phyloP scores from a whole-genome alignment of 1,140 invertebrate genomes.

The Trissolcus basalis region DNA sequence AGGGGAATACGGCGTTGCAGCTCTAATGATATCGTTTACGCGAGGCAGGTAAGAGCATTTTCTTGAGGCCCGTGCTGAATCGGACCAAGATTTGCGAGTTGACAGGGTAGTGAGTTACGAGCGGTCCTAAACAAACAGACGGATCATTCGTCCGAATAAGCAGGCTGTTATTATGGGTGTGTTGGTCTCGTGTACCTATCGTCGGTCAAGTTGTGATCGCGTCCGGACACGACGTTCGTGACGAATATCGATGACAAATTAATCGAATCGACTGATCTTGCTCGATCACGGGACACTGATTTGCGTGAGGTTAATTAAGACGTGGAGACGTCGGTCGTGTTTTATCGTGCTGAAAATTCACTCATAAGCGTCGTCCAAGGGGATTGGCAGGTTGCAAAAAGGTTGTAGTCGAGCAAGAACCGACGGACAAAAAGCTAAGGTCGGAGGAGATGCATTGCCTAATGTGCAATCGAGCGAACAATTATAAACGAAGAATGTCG shows the following conservation, averaged over 20 bases:
- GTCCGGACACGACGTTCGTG: no score
- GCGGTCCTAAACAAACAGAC: background rate
- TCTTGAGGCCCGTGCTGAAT: no score
- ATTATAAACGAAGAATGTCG: slow-evolving; percentile 57
- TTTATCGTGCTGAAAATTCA: slow-evolving; percentile 47
- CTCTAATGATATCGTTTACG: no score
- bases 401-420: slow-evolving; percentile 35
- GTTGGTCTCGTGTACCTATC: no score
- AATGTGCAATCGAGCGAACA: slow-evolving; percentile 58
- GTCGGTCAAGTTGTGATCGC: no score
- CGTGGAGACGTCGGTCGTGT: slow-evolving; percentile 19
- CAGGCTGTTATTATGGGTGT: no score
- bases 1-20: no score
- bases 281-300: slow-evolving; percentile 24
- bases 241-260: no score
- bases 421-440: slow-evolving; percentile 25
- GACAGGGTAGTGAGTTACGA: no score
- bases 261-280: no score
- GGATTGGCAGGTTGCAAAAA: slow-evolving; percentile 1
- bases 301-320: slow-evolving; percentile 44
- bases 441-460: slow-evolving; percentile 47
- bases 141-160: background rate
- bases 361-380: slow-evolving; percentile 22
- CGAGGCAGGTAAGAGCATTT: no score
- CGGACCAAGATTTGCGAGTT: slow-evolving; percentile 1